These are phyloP conservation scores for Caenorhabditis japonica DNA, from an alignment of 2,888 invertebrate genomes.

Conservation along the genomic window DNA sequence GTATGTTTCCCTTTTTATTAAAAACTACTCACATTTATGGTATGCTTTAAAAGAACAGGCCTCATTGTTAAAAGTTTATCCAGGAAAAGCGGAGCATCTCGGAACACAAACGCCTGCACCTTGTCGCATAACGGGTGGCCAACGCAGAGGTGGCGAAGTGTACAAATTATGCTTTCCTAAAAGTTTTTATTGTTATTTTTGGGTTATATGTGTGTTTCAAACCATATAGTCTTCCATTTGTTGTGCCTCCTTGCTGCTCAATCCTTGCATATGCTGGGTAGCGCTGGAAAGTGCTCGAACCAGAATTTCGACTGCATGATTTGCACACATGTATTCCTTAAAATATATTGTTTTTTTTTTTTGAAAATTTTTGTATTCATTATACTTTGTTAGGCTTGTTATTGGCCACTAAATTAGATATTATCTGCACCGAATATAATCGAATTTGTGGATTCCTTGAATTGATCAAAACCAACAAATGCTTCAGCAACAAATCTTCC, in stretches of 20 bases:
- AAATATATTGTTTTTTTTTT: not conserved
- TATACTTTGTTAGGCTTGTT: constrained; percentile 65
- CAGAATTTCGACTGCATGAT: constrained; percentile 57
- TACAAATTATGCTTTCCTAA: constrained; percentile 66
- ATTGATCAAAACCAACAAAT: constrained; percentile 54
- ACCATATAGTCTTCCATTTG: constrained; percentile 54
- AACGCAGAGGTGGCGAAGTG: constrained; percentile 62
- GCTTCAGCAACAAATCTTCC: constrained; percentile 47
- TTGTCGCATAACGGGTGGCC: constrained; percentile 56
- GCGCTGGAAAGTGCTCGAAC: constrained; percentile 59
- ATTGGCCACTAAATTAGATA: constrained; percentile 72
- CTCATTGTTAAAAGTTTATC: constrained; percentile 64
- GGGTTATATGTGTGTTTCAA: not conserved
- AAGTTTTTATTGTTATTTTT: constrained; percentile 5
- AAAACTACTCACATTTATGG: constrained; percentile 61
- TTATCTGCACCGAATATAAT: constrained; percentile 62
- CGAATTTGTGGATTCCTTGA: constrained; percentile 46
- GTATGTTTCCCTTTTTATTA: too few relatives aligned
- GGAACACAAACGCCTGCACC: constrained; percentile 57
- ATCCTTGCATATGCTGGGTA: constrained; percentile 17
- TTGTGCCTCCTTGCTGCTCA: constrained; percentile 45
- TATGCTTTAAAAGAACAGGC: constrained; percentile 66
- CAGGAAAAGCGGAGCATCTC: constrained; percentile 58
- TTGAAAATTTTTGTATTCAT: not conserved
- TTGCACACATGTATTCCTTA: constrained; percentile 61